Base-by-base conservation (phyloP, 2,888 invertebrate genomes). In the Lepeophtheirus nordmannii region DNA sequence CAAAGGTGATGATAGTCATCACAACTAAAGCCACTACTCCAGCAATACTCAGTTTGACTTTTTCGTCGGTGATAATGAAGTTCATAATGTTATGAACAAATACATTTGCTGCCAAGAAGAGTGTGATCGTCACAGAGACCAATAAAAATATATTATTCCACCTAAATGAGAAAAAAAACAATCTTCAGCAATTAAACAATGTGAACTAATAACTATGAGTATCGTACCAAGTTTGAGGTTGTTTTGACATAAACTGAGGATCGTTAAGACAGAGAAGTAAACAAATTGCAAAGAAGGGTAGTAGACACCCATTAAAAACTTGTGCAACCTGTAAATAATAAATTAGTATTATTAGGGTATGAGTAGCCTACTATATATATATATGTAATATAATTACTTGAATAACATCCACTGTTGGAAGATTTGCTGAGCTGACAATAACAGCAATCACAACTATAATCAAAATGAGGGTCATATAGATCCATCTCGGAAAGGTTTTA, bases 201-300 rank as follows among this genome's bases (percentile, higher is more conserved):
- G 1, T 5, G 17, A 5, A 46, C 8, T n/a, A 5, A 46, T 46
- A 46, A 5, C 2, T 46, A 30, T 30, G 2, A 5, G 30, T 5
- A 11, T 10, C 39, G 10, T 37, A 60, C 60, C 60, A 60, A 20
- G 30, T 64, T 37, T 64, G 64, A 17, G 64, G 64, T 37, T 17
- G 38, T 20, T 39, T 20, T 23, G 20, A 39, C 64, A 64, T 64
- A 56, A 64, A 64, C 14, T 64, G 20, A 10, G 17, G 39, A 56
- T 64, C 64, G 20, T 64, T 64, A 10, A 64, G 20, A 30, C 64
- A 64, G 10, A 64, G 22, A 14, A 64, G 57, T 1, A 64, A 10
- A 56, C 64, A 64, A 41, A 57, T 64, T 20, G 64, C 39, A 30
- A 64, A 64, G 57, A 64, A 64, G 11, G 64, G 64, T n/a, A 64